phyloP scores from a whole-genome alignment of 2,113 vertebrate genomes.

The Symphodus melops region DNA sequence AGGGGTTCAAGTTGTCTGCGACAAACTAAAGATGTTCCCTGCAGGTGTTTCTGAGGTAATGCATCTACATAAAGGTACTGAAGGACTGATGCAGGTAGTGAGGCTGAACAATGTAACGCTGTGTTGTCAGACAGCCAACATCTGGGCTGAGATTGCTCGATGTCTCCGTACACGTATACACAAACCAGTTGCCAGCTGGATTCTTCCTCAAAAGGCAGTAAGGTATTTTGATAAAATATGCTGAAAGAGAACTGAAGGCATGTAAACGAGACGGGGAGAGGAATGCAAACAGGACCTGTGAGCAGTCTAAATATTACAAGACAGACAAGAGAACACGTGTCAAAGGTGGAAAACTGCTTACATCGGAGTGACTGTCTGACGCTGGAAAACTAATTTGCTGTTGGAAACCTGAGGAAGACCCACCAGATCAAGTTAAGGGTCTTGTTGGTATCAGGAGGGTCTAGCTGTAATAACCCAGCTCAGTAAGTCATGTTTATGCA shows the following conservation, averaged over 20 bases:
- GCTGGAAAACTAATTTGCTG: background rate
- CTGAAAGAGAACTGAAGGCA: slow-evolving; percentile 42
- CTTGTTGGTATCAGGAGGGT: slow-evolving; percentile 49
- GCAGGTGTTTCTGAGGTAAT: background rate
- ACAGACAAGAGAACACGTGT: slow-evolving; percentile 23
- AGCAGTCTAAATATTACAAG: slow-evolving; percentile 52
- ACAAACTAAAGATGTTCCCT: background rate
- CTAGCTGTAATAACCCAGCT: slow-evolving; percentile 34
- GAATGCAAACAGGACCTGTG: slow-evolving; percentile 57
- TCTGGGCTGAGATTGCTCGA: slow-evolving; percentile 4
- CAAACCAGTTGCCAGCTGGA: slow-evolving; percentile 44
- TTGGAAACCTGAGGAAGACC: slow-evolving; percentile 43
- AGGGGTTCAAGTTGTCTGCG: no score
- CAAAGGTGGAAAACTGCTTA: slow-evolving; percentile 13
- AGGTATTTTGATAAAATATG: slow-evolving; percentile 50
- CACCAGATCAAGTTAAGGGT: slow-evolving; percentile 52
- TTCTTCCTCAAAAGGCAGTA: slow-evolving; percentile 34
- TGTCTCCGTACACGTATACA: background rate
- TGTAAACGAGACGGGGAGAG: slow-evolving; percentile 53
- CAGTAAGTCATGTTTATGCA: slow-evolving; percentile 43
- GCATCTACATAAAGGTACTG: background rate
- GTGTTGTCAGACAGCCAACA: background rate
- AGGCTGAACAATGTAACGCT: background rate
- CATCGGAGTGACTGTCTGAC: slow-evolving; percentile 24
- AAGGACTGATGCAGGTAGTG: background rate